A percentile compares a stretch with the other conserved stretches of the same genome.
Evolutionary conservation across 2,888 invertebrate genomes (phyloP).

Genomic region (Epirrhoe alternata): DNA sequence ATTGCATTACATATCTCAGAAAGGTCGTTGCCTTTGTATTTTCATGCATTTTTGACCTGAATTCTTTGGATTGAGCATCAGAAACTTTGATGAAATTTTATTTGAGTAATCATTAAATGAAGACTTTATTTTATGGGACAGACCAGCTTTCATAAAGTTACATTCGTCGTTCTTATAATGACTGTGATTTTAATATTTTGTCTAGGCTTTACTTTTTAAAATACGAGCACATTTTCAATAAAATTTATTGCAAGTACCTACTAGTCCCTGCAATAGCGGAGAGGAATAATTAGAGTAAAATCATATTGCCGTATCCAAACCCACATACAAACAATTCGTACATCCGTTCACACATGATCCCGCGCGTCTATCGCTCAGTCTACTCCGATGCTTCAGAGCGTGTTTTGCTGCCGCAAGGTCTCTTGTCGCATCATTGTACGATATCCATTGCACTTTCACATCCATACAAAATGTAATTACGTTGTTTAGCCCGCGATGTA

Average conservation of each 20-base stretch:
- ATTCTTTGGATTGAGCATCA: neutral
- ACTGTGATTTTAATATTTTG: neutral
- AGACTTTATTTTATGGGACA: neutral
- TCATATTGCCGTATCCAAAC: constrained; percentile 54
- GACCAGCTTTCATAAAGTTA: neutral
- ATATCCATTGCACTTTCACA: constrained; percentile 29
- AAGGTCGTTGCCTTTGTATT: constrained; percentile 14
- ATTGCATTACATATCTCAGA: constrained; percentile 7
- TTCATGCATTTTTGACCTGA: constrained; percentile 10
- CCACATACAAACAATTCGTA: constrained; percentile 27
- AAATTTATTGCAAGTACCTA: neutral
- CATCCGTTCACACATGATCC: constrained; percentile 37
- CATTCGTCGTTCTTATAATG: neutral
- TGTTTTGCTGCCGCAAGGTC: constrained; percentile 82
- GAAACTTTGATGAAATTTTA: neutral
- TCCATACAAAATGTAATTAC: constrained; percentile 43
- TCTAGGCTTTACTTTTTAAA: neutral
- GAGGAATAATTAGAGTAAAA: neutral
- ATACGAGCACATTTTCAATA: neutral
- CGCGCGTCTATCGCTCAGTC: constrained; percentile 58
- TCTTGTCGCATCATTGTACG: constrained; percentile 33
- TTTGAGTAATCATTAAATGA: neutral
- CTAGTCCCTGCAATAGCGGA: neutral
- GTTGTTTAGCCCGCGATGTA: constrained; percentile 47
- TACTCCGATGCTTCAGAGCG: constrained; percentile 76